Conservation (phyloP, 2,113 vertebrate genomes). For the Conger conger region DNA sequence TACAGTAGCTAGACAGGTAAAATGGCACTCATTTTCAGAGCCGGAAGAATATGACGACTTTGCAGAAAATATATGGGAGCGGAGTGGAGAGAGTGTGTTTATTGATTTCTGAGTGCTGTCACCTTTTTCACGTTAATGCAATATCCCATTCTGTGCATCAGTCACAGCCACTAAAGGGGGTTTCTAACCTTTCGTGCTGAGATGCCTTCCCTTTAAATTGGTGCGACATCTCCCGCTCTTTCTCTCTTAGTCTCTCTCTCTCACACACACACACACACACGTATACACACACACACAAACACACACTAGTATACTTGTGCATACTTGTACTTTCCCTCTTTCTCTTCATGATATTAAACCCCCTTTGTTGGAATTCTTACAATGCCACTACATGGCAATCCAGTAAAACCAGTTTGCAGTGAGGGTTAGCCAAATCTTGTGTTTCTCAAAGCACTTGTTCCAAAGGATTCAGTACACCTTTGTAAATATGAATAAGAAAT, state of each 20-base stretch:
- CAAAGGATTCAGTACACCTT: neutral
- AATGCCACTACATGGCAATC: no score
- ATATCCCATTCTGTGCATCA: neutral
- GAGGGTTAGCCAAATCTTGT: neutral
- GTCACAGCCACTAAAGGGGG: neutral
- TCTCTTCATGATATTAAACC: no score
- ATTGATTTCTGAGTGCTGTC: neutral
- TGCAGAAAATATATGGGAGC: neutral
- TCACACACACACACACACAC: neutral
- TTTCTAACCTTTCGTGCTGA: neutral
- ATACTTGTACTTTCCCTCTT: no score
- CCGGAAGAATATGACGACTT: neutral
- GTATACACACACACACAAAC: conserved; percentile 21
- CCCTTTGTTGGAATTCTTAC: no score
- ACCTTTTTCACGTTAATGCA: neutral
- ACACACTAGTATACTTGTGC: no score
- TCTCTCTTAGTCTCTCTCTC: neutral
- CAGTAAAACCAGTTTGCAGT: neutral
- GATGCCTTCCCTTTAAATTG: neutral
- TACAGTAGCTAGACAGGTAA: neutral
- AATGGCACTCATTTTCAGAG: neutral
- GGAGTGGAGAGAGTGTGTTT: neutral
- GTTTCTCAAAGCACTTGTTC: neutral
- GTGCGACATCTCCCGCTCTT: neutral
- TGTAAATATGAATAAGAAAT: conserved; percentile 37